A percentile compares a stretch with the other conserved stretches of the same genome.
Conservation (phyloP, 2,888 invertebrate species). For the Leuctra nigra region DNA sequence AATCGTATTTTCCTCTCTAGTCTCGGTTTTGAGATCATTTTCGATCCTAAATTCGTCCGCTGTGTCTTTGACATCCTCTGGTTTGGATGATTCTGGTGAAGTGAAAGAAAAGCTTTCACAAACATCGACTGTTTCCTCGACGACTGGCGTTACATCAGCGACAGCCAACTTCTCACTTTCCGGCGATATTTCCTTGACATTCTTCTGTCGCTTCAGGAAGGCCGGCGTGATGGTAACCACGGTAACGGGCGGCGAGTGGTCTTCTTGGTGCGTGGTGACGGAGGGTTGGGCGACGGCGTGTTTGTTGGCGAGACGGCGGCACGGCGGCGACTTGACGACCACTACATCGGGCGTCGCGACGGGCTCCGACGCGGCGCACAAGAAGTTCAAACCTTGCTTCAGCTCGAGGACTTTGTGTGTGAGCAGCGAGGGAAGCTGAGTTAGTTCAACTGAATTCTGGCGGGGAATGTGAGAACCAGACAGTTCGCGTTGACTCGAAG, state of each 20-base stretch:
- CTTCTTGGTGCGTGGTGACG: conserved; percentile 4
- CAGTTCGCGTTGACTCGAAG: background rate
- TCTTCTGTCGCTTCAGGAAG: conserved; percentile 22
- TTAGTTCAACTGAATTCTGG: conserved; percentile 28
- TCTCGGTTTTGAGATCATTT: too few species aligned
- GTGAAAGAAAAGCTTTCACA: too few species aligned
- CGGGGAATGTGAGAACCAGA: conserved; percentile 17
- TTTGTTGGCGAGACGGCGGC: conserved; percentile 5
- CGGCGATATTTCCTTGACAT: background rate
- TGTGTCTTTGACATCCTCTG: too few species aligned
- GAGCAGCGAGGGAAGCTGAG: conserved; percentile 31
- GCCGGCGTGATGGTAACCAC: conserved; percentile 25
- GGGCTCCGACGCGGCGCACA: conserved; percentile 35
- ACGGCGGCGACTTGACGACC: background rate
- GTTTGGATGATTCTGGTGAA: too few species aligned
- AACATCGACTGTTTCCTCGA: too few species aligned
- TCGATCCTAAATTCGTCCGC: too few species aligned
- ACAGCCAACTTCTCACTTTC: too few species aligned
- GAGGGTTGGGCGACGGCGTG: background rate
- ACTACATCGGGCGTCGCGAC: too few species aligned
- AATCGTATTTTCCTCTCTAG: too few species aligned
- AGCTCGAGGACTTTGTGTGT: conserved; percentile 40
- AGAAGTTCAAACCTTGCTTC: conserved; percentile 39
- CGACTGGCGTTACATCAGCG: too few species aligned
- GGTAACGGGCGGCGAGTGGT: conserved; percentile 21